Base-by-base conservation (phyloP, 2,888 invertebrate genomes). In the Hirtodrosophila cameraria region DNA sequence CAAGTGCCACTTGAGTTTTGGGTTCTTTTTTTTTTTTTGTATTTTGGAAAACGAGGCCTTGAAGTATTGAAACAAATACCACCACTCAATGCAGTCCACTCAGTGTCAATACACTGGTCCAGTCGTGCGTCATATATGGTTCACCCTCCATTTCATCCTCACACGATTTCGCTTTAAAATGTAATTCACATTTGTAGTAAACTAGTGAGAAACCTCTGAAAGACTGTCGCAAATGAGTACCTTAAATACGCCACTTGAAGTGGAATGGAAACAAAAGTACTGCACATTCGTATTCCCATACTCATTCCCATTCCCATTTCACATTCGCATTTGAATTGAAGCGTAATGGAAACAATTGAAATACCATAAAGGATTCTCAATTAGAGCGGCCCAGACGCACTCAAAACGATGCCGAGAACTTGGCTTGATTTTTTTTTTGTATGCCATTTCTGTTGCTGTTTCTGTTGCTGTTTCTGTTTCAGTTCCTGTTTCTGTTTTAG, bases 341-440 rank as follows among this genome's bases (percentile, higher is more conserved):
- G 80, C 86, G 84, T 81, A 88, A 86, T 88, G 85, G 85, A 85
- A 87, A 88, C 88, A 88, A 88, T 88, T 88, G 84, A 86, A 86
- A 84, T 75, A 54, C 84, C 84, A 86, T 85, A 86, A 87, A 88
- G 79, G 75, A 79, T 86, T 86, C 88, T 86, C 87, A 88, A 87
- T 87, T 87, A 87, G 78, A 80, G 65, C 58, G 50, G 63, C 49
- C 57, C 73, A 71, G 71, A 71, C 71, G 69, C 69, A 64, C 62
- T 70, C 60, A 60, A 59, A 45, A 28, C 46, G 35, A 23, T 53
- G 67, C 73, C 73, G 57, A 71, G 73, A 73, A 73, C 73, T 71
- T 71, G 73, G 68, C 63, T 45, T 59, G 39, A 9, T 36, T 61
- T 69, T 27, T 23, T 28, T 18, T 31, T n/a, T n/a, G n/a, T n/a